Conservation (phyloP, 2,888 invertebrate genomes). For the Acheta domesticus region DNA sequence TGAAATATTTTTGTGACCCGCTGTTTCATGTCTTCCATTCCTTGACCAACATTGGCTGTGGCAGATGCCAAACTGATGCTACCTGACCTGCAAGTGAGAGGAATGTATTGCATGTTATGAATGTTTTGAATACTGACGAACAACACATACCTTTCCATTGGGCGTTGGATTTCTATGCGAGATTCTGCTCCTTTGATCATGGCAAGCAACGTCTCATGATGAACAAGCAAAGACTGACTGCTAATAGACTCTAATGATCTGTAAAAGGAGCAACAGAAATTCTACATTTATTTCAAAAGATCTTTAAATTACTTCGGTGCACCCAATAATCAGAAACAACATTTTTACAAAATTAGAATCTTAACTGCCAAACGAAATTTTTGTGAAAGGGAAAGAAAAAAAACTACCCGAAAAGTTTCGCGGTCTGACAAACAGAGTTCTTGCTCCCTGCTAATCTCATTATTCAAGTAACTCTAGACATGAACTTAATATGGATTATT, state of each 20-base stretch:
- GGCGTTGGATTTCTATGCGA: slow-evolving; percentile 44
- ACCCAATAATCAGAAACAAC: background rate
- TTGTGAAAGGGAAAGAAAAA: too few relatives aligned
- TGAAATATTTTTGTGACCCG: slow-evolving; percentile 59
- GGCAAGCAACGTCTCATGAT: slow-evolving; percentile 52
- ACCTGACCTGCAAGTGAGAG: slow-evolving; percentile 32
- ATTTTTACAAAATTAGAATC: background rate
- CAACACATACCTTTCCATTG: slow-evolving; percentile 29
- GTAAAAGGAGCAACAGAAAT: slow-evolving; percentile 24
- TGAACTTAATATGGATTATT: too few relatives aligned
- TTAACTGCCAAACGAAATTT: background rate
- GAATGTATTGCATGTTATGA: background rate
- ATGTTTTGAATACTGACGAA: background rate
- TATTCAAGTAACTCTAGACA: too few relatives aligned
- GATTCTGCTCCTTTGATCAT: slow-evolving; percentile 56
- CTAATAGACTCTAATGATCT: slow-evolving; percentile 52
- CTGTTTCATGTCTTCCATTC: slow-evolving; percentile 59
- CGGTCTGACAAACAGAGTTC: too few relatives aligned
- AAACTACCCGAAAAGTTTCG: too few relatives aligned
- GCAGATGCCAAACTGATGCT: slow-evolving; percentile 47
- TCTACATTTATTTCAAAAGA: background rate
- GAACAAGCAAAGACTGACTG: slow-evolving; percentile 50
- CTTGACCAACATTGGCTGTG: slow-evolving; percentile 51
- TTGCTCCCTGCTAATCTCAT: too few relatives aligned
- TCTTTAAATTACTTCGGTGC: slow-evolving; percentile 20